These are phyloP conservation scores for Scomber scombrus DNA, from an alignment of 2,113 vertebrate species.

Conservation along the genomic window DNA sequence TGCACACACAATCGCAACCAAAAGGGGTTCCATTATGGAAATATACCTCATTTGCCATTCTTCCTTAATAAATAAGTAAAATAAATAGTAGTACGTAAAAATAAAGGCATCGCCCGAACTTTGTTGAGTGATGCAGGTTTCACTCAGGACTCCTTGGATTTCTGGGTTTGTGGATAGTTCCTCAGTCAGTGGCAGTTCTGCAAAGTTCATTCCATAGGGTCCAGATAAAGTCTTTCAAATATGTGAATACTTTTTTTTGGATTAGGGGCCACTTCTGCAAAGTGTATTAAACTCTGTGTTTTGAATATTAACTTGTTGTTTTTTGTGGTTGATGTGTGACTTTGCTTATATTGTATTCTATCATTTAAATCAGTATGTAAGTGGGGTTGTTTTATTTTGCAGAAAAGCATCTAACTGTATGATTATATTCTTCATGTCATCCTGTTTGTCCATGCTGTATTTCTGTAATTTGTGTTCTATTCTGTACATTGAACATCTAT, in stretches of 20 bases:
- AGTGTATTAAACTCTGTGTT: background rate
- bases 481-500: no score
- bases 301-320: background rate
- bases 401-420: background rate
- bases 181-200: no score
- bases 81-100: no score
- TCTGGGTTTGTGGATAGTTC: no score
- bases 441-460: no score
- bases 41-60: background rate
- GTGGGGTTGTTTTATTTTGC: background rate
- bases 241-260: background rate
- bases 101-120: no score
- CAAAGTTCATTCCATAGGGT: no score
- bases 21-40: background rate
- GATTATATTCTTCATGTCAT: no score
- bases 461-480: no score
- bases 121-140: no score
- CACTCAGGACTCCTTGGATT: no score
- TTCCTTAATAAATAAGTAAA: background rate
- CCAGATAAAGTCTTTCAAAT: background rate
- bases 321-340: background rate
- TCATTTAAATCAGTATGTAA: no score
- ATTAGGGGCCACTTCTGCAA: background rate
- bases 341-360: background rate
- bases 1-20: background rate